Base-by-base conservation (phyloP, 53 echinoderm and acorn worm species). In the Hippasteria phrygiana region DNA sequence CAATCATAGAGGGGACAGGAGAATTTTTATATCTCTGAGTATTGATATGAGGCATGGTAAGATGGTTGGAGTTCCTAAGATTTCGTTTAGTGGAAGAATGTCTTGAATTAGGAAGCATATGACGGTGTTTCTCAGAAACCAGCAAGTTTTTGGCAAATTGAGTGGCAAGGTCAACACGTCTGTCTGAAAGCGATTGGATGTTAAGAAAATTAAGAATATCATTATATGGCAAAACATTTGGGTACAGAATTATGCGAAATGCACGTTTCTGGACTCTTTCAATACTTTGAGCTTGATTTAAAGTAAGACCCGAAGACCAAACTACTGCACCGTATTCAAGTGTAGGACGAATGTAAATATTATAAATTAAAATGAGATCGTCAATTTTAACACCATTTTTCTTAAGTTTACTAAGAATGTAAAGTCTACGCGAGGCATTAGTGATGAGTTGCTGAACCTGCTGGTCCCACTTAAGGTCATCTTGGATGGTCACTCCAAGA, bases 81-180 rank as follows among this genome's bases (percentile, higher is more conserved):
- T 54, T 54, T 54, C 54, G 54, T 54, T 16, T 54, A 20, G 54
- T 54, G 54, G 18, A 20, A 54, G n/a, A n/a, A n/a, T n/a, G 46
- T 45, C 46, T 45, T 45, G 66, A 28, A 28, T 32, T 65, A 14
- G 66, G 39, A 70, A n/a, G 18, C 18, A 39, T 22, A 31, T 6
- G 24, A 37, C 41, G 18, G 10, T 39, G 24, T 5, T 40, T 71
- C 20, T 5, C 29, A 71, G 20, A 71, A 38, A 6, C 37, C 14
- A 38, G 71, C 71, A 71, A 17, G 71, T 41, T 71, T 71, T 38
- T 20, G 71, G 71, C 20, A 71, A 71, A 71, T 40, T 71, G 16
- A 24, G 20, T 32, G n/a, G n/a, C n/a, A n/a, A n/a, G n/a, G n/a
- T n/a, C n/a, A n/a, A n/a, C n/a, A n/a, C n/a, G n/a, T n/a, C n/a